Evolutionary conservation across 2,888 invertebrate species (phyloP).

Genomic region (Caenorhabditis virilis): DNA sequence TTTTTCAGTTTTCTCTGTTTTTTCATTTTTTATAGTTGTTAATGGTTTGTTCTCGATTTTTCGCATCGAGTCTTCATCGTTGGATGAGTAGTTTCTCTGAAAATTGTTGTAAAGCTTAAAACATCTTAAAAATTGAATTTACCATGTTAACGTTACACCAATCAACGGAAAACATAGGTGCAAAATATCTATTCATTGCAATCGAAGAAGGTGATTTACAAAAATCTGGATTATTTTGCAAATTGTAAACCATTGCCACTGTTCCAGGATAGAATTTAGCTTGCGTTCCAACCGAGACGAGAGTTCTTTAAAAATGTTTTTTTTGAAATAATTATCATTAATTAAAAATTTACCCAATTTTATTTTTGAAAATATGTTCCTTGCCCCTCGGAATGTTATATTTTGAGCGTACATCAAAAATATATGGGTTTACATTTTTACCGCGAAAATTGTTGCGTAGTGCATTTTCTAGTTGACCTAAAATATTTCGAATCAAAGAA

Average conservation of each 20-base stretch:
- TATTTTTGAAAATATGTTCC: conserved; percentile 36
- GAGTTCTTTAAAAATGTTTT: conserved; percentile 25
- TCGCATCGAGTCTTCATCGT: conserved; percentile 8
- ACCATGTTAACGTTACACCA: conserved; percentile 65
- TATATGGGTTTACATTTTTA: conserved; percentile 62
- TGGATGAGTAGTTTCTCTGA: conserved; percentile 20
- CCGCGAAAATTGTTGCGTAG: conserved; percentile 60
- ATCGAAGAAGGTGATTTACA: conserved; percentile 28
- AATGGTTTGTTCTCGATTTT: no score
- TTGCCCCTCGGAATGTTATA: conserved; percentile 35
- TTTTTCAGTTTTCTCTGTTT: background rate
- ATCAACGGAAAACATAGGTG: conserved; percentile 56
- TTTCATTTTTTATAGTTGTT: no score
- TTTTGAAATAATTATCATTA: background rate
- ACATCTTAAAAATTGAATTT: conserved; percentile 5
- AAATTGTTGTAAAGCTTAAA: no score
- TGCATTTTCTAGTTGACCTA: conserved; percentile 51
- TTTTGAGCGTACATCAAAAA: conserved; percentile 52
- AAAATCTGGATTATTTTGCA: conserved; percentile 27
- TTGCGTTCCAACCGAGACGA: conserved; percentile 50
- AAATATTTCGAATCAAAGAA: background rate
- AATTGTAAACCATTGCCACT: conserved; percentile 30
- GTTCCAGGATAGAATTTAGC: conserved; percentile 45
- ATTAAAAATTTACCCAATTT: conserved; percentile 26
- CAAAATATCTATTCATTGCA: conserved; percentile 57